These are phyloP conservation scores for Athalia rosae DNA, from an alignment of 2,888 invertebrate genomes.

Conservation along the genomic window DNA sequence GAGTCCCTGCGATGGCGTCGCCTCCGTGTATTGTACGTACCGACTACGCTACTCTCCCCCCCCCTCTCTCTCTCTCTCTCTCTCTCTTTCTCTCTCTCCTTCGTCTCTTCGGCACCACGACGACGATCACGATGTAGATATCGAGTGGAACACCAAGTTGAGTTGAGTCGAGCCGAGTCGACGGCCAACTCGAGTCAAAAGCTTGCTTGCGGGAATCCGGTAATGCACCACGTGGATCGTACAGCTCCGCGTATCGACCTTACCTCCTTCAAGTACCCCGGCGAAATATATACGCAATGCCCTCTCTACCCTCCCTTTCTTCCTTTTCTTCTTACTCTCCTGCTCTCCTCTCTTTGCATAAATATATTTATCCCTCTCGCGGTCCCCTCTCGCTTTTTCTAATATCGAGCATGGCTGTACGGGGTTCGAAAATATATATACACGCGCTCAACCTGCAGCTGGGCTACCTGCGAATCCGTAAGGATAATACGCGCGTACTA, in stretches of 20 bases:
- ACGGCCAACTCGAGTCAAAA: constrained; percentile 36
- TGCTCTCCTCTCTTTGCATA: not conserved
- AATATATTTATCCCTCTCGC: not conserved
- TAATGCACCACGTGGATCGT: constrained; percentile 44
- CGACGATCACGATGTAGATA: not conserved
- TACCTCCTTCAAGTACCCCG: constrained; percentile 33
- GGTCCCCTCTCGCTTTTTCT: not conserved
- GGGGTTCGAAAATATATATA: too few relatives aligned
- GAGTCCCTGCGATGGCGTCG: too few relatives aligned
- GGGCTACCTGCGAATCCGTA: too few relatives aligned
- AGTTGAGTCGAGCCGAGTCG: constrained; percentile 22
- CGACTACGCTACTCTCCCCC: not conserved
- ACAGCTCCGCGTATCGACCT: constrained; percentile 38
- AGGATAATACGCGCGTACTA: too few relatives aligned
- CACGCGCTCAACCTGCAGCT: too few relatives aligned
- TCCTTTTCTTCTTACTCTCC: not conserved
- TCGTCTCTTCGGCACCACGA: not conserved
- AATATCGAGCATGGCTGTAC: not conserved
- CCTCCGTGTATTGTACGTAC: not conserved
- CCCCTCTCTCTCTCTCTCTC: not conserved
- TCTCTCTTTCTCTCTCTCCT: not conserved
- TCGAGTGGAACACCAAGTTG: not conserved
- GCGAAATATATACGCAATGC: constrained; percentile 40
- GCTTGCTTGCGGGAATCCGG: constrained; percentile 31
- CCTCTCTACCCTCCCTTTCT: constrained; percentile 23